Evolutionary conservation across 1,140 invertebrate genomes (phyloP).

Genomic region (Drosophila novamexicana): DNA sequence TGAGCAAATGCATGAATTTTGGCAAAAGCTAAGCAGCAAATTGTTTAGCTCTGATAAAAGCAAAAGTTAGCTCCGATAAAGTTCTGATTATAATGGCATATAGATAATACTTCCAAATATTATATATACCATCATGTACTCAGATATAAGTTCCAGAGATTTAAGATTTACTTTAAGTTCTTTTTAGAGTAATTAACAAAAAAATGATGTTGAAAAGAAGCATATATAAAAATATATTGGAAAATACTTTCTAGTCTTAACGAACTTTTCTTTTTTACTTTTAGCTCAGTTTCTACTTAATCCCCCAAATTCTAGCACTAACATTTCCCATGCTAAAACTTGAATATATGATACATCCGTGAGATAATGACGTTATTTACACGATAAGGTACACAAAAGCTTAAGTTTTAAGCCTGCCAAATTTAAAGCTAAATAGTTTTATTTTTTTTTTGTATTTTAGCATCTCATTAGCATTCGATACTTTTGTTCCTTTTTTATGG

Average conservation of each 20-base stretch:
- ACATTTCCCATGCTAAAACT: constrained; percentile 8
- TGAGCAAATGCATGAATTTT: constrained; percentile 49
- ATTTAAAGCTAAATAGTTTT: constrained; percentile 22
- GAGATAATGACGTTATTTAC: constrained; percentile 41
- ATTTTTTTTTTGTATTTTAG: constrained; percentile 4
- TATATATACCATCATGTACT: no score
- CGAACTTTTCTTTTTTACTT: no score
- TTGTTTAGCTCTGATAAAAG: neutral
- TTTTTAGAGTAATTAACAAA: no score
- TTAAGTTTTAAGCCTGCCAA: constrained; percentile 49
- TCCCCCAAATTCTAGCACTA: neutral
- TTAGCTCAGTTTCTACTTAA: neutral
- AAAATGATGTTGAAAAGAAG: no score
- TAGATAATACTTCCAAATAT: no score
- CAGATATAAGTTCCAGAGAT: no score
- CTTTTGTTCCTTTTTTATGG: constrained; percentile 35
- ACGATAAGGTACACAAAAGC: constrained; percentile 17
- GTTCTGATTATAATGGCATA: no score
- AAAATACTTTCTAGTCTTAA: no score
- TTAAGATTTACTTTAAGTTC: no score
- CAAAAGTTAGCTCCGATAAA: neutral
- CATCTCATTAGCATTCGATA: constrained; percentile 79
- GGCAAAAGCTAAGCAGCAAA: constrained; percentile 36
- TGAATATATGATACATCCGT: neutral
- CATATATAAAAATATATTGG: neutral